Base-by-base conservation (phyloP, 2,888 invertebrate species). In the Rapana venosa region DNA sequence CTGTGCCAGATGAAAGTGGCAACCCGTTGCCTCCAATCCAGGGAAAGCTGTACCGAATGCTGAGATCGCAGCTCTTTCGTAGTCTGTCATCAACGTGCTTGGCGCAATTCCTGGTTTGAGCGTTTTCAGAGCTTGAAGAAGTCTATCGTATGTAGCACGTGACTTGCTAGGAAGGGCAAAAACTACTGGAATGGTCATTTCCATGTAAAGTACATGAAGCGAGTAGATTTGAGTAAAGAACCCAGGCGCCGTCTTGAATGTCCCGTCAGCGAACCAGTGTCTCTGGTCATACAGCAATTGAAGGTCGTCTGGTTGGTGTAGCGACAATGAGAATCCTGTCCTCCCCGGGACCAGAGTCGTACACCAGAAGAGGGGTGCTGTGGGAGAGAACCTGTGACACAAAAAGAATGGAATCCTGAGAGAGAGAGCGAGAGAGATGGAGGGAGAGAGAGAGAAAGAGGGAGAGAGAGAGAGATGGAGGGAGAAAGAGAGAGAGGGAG, bases 51-150 rank as follows among this genome's bases (percentile, higher is more conserved):
- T 58, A 47, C 85, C 58, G 85, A 85, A 85, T 85, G 85, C 85
- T 58, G 85, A 85, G 85, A 85, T 58, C 56, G 85, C 85, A 85
- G 85, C 85, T 56, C n/a, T 85, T 85, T 85, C 85, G 58, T 56
- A 85, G 58, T 85, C 85, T 85, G 85, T 85, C 85, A 85, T 85
- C 85, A 85, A 85, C 58, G 85, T 85, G 56, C 56, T 85, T 47
- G 85, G 85, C 58, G 85, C 85, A 85, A 85, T 47, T 85, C 85
- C 85, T 85, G 85, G 85, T 85, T 58, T 47, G 56, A 85, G 85
- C 58, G 85, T 85, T 58, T 81, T 22, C 81, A 81, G 36, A 81
- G 81, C 81, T 81, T 81, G 81, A 36, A 81, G 81, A 81, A 81
- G 81, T 36, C 81, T 47, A 58, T 85, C 58, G 85, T 85, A 85